Evolutionary conservation across 30 jellyfish, hydroid and myxozoan species (phyloP).

Genomic region (Aurelia sp.): DNA sequence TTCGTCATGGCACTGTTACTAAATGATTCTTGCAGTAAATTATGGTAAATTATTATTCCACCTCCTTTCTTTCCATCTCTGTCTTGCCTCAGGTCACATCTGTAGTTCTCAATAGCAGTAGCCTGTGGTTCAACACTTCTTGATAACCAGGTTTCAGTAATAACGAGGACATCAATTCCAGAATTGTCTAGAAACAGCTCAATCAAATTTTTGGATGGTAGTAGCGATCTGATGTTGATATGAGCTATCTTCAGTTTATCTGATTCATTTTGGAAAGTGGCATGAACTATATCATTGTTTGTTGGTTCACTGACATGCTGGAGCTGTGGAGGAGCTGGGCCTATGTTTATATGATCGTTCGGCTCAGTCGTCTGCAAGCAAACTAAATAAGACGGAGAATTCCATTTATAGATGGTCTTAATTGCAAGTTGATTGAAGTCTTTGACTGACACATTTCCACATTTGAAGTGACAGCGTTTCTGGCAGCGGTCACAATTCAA

Average conservation of each 20-base stretch:
- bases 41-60: neutral
- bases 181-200: conserved; percentile 9
- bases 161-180: conserved; percentile 1
- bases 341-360: conserved; percentile 6
- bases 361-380: conserved; percentile 9
- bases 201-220: neutral
- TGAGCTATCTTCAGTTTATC: conserved; percentile 10
- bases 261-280: conserved; percentile 15
- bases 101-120: neutral
- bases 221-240: neutral
- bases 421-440: conserved; percentile 11
- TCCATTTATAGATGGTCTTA: conserved; percentile 5
- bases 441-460: conserved; percentile 18
- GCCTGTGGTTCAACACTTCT: too few relatives aligned
- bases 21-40: too few relatives aligned
- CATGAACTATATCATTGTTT: neutral
- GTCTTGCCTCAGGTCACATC: conserved; percentile 7
- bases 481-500: conserved; percentile 5
- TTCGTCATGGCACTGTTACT: too few relatives aligned
- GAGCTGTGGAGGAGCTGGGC: conserved; percentile 20
- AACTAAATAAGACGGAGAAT: conserved; percentile 1
- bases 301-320: neutral
- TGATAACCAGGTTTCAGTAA: neutral
- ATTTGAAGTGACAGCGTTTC: conserved; percentile 13
- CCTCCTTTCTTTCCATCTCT: conserved; percentile 3